These are phyloP conservation scores for Ligdia adustata DNA, from an alignment of 2,888 invertebrate genomes.

Conservation along the genomic window DNA sequence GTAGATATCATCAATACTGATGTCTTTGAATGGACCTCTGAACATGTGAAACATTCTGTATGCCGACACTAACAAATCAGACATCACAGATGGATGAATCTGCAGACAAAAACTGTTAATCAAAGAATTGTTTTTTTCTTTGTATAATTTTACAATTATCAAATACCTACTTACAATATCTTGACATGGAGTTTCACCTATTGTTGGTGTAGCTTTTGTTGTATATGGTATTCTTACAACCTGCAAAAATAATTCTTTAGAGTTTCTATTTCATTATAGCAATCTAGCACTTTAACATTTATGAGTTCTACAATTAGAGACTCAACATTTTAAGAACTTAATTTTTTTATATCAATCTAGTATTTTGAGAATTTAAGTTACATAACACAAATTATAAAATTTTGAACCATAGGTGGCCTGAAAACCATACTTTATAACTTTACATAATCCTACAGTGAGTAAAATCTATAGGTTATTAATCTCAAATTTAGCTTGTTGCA, in stretches of 20 bases:
- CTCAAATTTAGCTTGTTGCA: too few relatives aligned
- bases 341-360: too few relatives aligned
- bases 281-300: too few relatives aligned
- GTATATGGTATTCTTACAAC: slow-evolving; percentile 90
- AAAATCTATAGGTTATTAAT: too few relatives aligned
- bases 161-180: slow-evolving; percentile 89
- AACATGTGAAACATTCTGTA: slow-evolving; percentile 95
- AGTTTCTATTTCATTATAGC: too few relatives aligned
- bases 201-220: slow-evolving; percentile 87
- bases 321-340: too few relatives aligned
- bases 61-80: slow-evolving; percentile 75
- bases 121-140: background rate
- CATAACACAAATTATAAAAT: too few relatives aligned
- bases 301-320: too few relatives aligned
- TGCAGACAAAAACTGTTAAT: slow-evolving; percentile 42
- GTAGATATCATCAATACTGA: slow-evolving; percentile 86
- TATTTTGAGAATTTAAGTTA: too few relatives aligned
- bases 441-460: too few relatives aligned
- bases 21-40: slow-evolving; percentile 89
- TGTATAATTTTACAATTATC: background rate
- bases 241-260: slow-evolving; percentile 82
- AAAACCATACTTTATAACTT: too few relatives aligned
- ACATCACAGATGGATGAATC: slow-evolving; percentile 75
- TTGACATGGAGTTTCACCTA: slow-evolving; percentile 89
- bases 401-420: too few relatives aligned